phyloP scores from a whole-genome alignment of 1,140 invertebrate species.

The Aphaenogaster floridana region DNA sequence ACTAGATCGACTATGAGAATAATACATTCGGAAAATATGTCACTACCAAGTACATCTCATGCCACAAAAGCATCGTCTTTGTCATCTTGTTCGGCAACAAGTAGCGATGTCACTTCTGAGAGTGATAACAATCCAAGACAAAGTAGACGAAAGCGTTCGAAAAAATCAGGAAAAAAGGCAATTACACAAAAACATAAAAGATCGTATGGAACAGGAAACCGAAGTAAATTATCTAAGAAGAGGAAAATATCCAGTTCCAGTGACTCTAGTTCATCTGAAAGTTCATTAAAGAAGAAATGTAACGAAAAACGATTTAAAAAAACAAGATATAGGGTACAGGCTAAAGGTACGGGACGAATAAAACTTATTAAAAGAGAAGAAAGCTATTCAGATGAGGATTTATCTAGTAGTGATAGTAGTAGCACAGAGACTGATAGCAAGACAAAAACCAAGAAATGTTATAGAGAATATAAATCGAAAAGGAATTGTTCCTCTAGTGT shows the following conservation, averaged over 20 bases:
- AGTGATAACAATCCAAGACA: conserved; percentile 70
- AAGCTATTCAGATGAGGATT: conserved; percentile 52
- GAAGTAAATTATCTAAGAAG: conserved; percentile 47
- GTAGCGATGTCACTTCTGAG: conserved; percentile 70
- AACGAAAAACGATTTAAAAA: conserved; percentile 46
- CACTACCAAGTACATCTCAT: conserved; percentile 68
- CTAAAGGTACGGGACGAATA: conserved; percentile 55
- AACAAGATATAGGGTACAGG: conserved; percentile 44
- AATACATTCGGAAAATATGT: conserved; percentile 2
- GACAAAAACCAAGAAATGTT: conserved; percentile 42
- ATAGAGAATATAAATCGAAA: conserved; percentile 46
- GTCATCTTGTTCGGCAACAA: conserved; percentile 32
- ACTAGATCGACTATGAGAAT: conserved; percentile 17
- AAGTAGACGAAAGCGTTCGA: conserved; percentile 50
- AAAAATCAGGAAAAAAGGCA: conserved; percentile 66
- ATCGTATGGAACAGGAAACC: conserved; percentile 53
- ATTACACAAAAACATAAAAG: conserved; percentile 65
- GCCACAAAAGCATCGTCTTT: neutral
- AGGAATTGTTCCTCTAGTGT: conserved; percentile 37
- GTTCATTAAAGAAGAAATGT: conserved; percentile 13
- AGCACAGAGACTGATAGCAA: conserved; percentile 52
- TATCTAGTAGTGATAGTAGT: conserved; percentile 48
- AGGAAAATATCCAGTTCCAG: conserved; percentile 65
- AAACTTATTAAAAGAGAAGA: conserved; percentile 68
- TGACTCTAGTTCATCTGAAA: conserved; percentile 58